Evolutionary conservation across 92 coral and sea anemone species (phyloP).

Genomic region (Epizoanthus stellaris): DNA sequence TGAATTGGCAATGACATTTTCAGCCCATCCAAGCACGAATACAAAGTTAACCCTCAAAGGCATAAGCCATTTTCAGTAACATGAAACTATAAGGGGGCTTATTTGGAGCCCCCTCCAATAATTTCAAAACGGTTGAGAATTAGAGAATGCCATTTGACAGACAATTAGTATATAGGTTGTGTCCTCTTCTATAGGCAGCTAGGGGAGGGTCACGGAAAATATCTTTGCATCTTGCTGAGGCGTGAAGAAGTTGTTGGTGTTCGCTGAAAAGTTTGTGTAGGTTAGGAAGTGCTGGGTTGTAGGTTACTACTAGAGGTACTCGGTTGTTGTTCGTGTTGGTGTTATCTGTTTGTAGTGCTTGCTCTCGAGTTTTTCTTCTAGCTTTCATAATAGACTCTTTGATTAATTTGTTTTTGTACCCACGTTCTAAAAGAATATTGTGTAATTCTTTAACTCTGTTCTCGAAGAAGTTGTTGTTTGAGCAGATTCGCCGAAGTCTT

Average conservation of each 20-base stretch:
- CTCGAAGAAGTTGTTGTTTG: background rate
- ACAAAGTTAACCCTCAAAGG: no score
- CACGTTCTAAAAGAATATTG: background rate
- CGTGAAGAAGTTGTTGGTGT: conserved; percentile 18
- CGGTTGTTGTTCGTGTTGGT: background rate
- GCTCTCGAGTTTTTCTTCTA: background rate
- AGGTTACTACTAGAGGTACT: conserved; percentile 36
- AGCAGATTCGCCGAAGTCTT: no score
- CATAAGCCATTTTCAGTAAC: no score
- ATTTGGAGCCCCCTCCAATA: no score
- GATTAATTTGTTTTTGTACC: background rate
- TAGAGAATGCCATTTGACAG: no score
- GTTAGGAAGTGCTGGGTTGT: conserved; percentile 30
- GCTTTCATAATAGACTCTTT: background rate
- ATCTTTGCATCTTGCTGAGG: conserved; percentile 30
- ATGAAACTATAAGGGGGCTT: no score
- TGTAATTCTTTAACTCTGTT: background rate
- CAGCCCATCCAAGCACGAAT: no score
- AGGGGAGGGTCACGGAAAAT: conserved; percentile 1
- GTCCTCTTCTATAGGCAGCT: conserved; percentile 5
- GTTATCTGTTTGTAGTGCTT: background rate
- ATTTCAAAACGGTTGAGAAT: no score
- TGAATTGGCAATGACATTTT: no score
- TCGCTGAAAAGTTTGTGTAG: conserved; percentile 7
- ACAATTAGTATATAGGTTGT: no score